Evolutionary conservation across 2,113 vertebrate species (phyloP), one percentile per base, ranked within the genome.

Genomic region (Urocynchramus pylzowi): DNA sequence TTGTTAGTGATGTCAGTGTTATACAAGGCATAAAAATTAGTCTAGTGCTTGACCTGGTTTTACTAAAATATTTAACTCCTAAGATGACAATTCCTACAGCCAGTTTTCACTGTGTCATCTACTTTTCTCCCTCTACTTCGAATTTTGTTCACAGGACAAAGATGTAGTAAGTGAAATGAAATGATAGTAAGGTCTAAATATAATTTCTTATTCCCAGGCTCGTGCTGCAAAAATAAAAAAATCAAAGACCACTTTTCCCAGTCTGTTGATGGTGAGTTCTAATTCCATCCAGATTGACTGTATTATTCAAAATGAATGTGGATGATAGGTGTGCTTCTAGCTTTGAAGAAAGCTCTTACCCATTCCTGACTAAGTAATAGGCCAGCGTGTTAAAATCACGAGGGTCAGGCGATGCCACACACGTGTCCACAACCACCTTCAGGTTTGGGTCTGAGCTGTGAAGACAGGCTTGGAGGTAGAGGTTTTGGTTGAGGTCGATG

Each of bases 341-440:
- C 0, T 41, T 17, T 47, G n/a, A 49, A 41, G 27, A 64, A 18
- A 30, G 7, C 56, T 79, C 98, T 98, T 98, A 98, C 98, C 98
- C 97, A 0, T 97, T 82, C 47, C 60, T 89, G 89, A 98, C 95
- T 23, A 98, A 83, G 21, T 97, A 64, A 7, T 98, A 98, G 42
- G 87, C 84, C 89, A 95, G 16, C 3, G 88, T 90, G 7, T 84
- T 95, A 47, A 97, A 98, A 84, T 97, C 96, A 3, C 3, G 44
- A 49, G 37, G n/a, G 61, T 95, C 11, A 0, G 98, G 98, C 1
- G 98, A 98, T 11, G 98, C 97, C 89, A 95, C 95, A 28, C 98
- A 98, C 1, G 98, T 98, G 50, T 98, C 98, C 96, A 98, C 96
- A 69, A 96, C 97, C 28, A 98, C n/a, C 11, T 71, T 65, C 53